Base-by-base conservation (phyloP, 2,797 vertebrate species). In the Perdix hodgsoniae region DNA sequence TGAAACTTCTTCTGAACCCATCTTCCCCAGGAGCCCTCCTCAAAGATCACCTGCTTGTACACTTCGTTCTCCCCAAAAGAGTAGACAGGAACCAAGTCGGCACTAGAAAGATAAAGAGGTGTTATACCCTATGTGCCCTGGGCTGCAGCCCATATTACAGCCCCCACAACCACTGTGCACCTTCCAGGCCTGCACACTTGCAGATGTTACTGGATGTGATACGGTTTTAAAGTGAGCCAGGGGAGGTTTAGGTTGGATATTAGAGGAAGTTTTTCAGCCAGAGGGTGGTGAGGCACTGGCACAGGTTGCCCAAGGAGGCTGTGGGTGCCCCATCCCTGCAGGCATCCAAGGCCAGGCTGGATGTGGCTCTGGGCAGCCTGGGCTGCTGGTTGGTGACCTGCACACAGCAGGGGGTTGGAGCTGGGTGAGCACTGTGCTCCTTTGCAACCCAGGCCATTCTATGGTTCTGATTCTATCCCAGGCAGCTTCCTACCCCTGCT, bases 11-110 rank as follows among this genome's bases (percentile, higher is more conserved):
- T 99, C 96, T 99, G 99, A 29, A 99, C 37, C 95, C 90, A 83
- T 59, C 98, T 98, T 94, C 98, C 98, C 98, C 98, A 98, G 56
- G 98, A 98, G 2, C 98, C 98, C 87, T 99, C 99, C 78, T 99
- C 97, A 1, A 99, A 99, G 94, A 99, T 98, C 91, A 99, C 97
- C 95, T 99, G 99, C 96, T 98, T 98, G 96, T 99, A 99, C 14
- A 98, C 98, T 39, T 99, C 99, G 1, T 99, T 99, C 96, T 99
- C 99, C 11, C 99, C 99, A 60, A 99, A 99, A 10, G 99, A 99
- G 93, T 99, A 99, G 42, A 98, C 98, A 0, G 99, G 99, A 91
- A 99, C 99, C 94, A 99, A 97, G 92, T 99, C 99, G 0, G 99
- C 98, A 19, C 99, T 99, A 95, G 35, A 95, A 87, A 39, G 54